Base-by-base conservation (phyloP, 2,888 invertebrate species). In the Cheilosia scutellata region DNA sequence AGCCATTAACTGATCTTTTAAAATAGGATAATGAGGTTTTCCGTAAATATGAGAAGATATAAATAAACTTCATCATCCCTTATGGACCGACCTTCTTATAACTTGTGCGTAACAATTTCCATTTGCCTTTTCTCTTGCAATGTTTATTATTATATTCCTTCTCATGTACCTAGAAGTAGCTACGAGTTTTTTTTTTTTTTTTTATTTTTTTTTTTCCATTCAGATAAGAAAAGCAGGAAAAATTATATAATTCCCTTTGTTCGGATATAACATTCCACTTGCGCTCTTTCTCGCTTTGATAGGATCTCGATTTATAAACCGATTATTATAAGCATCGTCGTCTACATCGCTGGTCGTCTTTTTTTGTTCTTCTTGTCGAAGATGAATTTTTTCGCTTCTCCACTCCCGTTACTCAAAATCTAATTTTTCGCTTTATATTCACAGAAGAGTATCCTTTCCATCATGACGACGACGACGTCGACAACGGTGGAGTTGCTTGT, bases 351-450 rank as follows among this genome's bases (percentile, higher is more conserved):
- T 47, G 40, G n/a, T 62, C 42, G 27, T 62, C 25, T 58, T 42
- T 42, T 25, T 49, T 40, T 63, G 2, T 82, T 57, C 60, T 49
- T 68, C 44, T 42, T 58, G 76, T 53, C 70, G 58, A 57, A 40
- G 72, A 62, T 71, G 76, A 66, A 60, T 84, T 75, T 77, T 70
- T 72, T 66, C 49, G 62, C 71, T 57, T 60, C 76, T 77, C 40
- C 62, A 57, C 16, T 66, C 42, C 70, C 58, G 76, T 82, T 77
- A 77, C 84, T 86, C 76, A 77, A 86, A 86, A 86, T 86, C 86
- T 82, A 86, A 86, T 86, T 82, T 82, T 86, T 82, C 86, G 80
- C 86, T 86, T 82, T 86, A 86, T 86, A 86, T 86, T 86, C 84
- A 84, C 80, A 71, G 70, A 65, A 76, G 75, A 79, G 80, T 80